Percentiles rank a stretch among this genome's conserved stretches.
These are phyloP conservation scores for Tarsius wallacei DNA, from an alignment of 2,797 vertebrate genomes.

Conservation along the genomic window DNA sequence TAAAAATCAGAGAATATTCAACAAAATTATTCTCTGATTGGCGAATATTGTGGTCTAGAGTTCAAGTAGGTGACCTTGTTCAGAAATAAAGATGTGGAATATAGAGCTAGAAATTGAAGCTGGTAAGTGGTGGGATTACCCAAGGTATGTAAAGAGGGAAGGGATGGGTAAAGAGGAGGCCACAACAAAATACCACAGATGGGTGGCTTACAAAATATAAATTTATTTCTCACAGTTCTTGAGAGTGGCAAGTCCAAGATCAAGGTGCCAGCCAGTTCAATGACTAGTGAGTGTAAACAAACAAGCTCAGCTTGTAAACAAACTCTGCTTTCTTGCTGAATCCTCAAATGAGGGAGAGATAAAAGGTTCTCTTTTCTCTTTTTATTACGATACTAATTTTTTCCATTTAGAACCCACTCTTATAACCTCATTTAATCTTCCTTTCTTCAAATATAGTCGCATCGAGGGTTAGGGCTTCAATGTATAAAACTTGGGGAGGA, in stretches of 20 bases:
- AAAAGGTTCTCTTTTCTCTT: background rate
- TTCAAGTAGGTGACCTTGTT: background rate
- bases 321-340: background rate
- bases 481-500: too few relatives aligned
- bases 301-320: background rate
- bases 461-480: background rate
- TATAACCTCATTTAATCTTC: background rate
- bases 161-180: background rate
- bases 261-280: background rate
- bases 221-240: background rate
- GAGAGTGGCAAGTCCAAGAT: background rate
- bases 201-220: background rate
- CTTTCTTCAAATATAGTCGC: background rate
- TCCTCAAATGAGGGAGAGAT: background rate
- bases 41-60: background rate
- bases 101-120: background rate
- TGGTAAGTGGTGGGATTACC: background rate
- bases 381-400: background rate
- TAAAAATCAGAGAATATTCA: background rate
- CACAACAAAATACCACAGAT: background rate
- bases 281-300: background rate
- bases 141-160: background rate
- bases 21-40: background rate
- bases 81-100: background rate
- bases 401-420: background rate